phyloP scores from a whole-genome alignment of 2,797 vertebrate genomes.

The Pseudocheirus occidentalis region DNA sequence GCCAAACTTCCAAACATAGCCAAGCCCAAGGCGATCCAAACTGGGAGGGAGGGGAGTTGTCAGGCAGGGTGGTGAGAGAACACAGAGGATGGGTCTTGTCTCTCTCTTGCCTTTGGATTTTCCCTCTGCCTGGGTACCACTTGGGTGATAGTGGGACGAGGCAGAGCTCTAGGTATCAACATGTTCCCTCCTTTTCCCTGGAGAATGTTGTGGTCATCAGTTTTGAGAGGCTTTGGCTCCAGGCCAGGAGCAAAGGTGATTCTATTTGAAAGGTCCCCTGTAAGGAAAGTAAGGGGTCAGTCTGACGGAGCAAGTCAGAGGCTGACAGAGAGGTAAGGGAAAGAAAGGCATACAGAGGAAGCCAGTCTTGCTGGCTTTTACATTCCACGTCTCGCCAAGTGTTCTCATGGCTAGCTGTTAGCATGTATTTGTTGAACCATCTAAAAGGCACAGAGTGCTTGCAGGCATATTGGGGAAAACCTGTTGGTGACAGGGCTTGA shows the following conservation, averaged over 20 bases:
- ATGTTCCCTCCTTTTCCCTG: background rate
- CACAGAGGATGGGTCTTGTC: background rate
- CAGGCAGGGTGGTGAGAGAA: background rate
- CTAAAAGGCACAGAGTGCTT: background rate
- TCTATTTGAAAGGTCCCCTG: background rate
- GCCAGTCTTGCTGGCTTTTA: background rate
- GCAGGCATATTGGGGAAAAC: background rate
- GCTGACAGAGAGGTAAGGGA: background rate
- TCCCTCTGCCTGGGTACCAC: background rate
- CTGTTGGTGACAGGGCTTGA: background rate
- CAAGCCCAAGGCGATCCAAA: background rate
- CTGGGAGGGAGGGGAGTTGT: background rate
- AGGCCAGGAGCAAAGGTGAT: background rate
- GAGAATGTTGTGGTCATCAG: background rate
- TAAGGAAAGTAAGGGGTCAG: background rate
- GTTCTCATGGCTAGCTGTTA: background rate
- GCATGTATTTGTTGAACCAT: background rate
- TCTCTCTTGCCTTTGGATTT: background rate
- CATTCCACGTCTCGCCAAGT: background rate
- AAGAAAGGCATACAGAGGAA: background rate
- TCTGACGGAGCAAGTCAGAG: background rate
- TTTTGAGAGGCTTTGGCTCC: background rate
- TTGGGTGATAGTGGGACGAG: background rate
- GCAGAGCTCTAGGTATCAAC: background rate
- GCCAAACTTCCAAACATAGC: conserved; percentile 62